Base-by-base conservation (phyloP, 1,140 invertebrate genomes). In the Apolygus lucorum region DNA sequence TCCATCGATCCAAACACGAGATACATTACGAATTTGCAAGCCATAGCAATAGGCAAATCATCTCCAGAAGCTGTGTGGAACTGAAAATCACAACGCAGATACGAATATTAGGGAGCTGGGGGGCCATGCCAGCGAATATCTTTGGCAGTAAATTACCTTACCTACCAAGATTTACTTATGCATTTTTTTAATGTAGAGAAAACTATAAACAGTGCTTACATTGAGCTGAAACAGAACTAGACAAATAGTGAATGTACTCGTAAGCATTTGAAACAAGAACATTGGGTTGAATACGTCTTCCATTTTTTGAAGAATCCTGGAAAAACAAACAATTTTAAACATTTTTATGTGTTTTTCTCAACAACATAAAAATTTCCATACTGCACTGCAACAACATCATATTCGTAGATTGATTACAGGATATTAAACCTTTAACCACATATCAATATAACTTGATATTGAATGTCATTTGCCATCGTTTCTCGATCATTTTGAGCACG, bases 21-120 rank as follows among this genome's bases (percentile, higher is more conserved):
- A 52, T 72, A 72, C 72, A 72, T 72, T 17, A 70, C 28, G 52
- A 72, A 72, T 63, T 72, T 72, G 52, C 52, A 54, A 4, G 25
- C 67, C 27, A 68, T 29, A n/a, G 65, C 64, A 14, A 67, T 42
- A 2, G 71, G 49, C 26, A 72, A 1, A n/a, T n/a, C n/a, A 21
- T 54, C 27, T 2, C 34, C 27, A 17, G 62, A 49, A 49, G 34
- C 8, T 11, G 34, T 11, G 34, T 49, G 34, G 34, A 49, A 17
- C 34, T 49, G 34, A 49, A 49, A 49, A 49, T 17, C 8, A 17
- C 34, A 17, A 49, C 34, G 17, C 17, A 11, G 34, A n/a, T 49
- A 49, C 17, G 17, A 8, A 11, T 49, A 49, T 17, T 11, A 49
- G 17, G 34, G 8, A 49, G 8, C 8, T 8, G 34, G 17, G 34